A percentile compares a stretch with the other conserved stretches of the same genome.
These are phyloP conservation scores for Toxostoma redivivum DNA, from an alignment of 2,113 vertebrate genomes.

Conservation along the genomic window DNA sequence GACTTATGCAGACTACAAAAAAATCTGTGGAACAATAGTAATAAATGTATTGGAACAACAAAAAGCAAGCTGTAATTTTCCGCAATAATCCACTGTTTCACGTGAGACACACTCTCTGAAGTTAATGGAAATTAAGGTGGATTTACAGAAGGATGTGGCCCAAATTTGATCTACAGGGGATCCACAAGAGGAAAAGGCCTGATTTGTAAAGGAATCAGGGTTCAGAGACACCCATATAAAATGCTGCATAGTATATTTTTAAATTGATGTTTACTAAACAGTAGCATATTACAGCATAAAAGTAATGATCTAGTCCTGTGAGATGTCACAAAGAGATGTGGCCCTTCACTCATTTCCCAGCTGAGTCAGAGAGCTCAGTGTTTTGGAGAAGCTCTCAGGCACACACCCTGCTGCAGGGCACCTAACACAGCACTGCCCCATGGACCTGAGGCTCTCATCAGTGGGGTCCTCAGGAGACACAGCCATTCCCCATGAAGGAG, in stretches of 20 bases:
- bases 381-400: rapidly evolving
- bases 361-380: neutral
- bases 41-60: neutral
- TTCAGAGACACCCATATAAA: neutral
- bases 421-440: neutral
- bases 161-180: neutral
- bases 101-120: neutral
- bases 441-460: neutral
- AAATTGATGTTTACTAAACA: neutral
- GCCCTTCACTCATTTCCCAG: neutral
- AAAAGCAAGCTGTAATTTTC: neutral
- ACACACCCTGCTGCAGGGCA: rapidly evolving
- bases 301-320: neutral
- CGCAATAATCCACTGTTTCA: neutral
- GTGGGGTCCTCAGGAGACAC: rapidly evolving
- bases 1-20: neutral
- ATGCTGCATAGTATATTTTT: rapidly evolving
- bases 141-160: neutral
- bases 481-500: rapidly evolving
- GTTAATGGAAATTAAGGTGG: neutral
- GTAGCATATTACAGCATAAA: rapidly evolving
- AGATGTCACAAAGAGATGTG: neutral
- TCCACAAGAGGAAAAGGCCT: neutral
- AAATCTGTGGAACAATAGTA: neutral
- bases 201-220: neutral